Base-by-base conservation (phyloP, 2,888 invertebrate species). In the Blastobasis adustella region DNA sequence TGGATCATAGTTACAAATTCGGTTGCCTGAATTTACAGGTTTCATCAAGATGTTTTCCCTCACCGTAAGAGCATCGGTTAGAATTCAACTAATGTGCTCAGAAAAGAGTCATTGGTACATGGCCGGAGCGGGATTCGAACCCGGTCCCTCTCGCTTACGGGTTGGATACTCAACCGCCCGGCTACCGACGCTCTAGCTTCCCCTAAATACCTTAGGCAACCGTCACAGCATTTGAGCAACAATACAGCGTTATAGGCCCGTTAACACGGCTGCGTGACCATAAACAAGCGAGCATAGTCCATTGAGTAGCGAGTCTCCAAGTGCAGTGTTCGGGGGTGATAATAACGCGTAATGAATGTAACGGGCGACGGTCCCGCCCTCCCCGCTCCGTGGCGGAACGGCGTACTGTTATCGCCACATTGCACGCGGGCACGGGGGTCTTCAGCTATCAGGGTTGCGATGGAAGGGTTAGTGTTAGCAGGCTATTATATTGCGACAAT, bases 341-440 rank as follows among this genome's bases (percentile, higher is more conserved):
- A 85, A 84, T 85, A 78, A 79, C 76, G 72, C 66, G 76, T 81
- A 83, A 84, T 85, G 82, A 81, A 80, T 76, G 76, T 80, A 79
- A 80, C 23, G 23, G 23, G 23, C 23, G 23, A 76, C 72, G 69
- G 61, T 45, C 23, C 23, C 62, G 62, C 65, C 68, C 78, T 69
- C 71, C 63, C 61, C 55, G 58, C 52, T 58, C 52, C 58, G 63
- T 61, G 63, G 61, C 65, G 71, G 71, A 71, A 74, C 74, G 77
- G 71, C 63, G 69, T 71, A 71, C 75, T 76, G 79, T 83, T 86
- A 86, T 86, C 86, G 75, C 69, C 59, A 59, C 58, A 63, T 60
- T 69, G 70, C 86, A 86, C 80, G 82, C 82, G 71, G 61, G n/a
- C n/a, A n/a, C n/a, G 57, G 54, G 57, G 61, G 58, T 56, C 23